Percentiles rank a stretch among this genome's conserved stretches.
phyloP scores from a whole-genome alignment of 2,888 invertebrate species.

The Matsumyia berberina region DNA sequence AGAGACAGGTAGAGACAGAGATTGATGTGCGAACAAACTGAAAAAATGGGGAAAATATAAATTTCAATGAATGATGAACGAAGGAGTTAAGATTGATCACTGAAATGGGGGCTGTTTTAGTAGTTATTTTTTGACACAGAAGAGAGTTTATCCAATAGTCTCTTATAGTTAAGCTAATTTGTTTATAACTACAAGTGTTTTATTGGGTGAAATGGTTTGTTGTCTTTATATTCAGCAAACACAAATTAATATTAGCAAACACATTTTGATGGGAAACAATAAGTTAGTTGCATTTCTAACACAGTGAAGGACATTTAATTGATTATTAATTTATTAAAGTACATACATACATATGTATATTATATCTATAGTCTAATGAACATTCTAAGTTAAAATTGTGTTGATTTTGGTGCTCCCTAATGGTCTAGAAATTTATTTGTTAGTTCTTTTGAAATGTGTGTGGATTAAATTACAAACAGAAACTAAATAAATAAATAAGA shows the following conservation, averaged over 20 bases:
- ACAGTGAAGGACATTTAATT: background rate
- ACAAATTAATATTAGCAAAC: constrained; percentile 53
- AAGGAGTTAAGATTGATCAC: constrained; percentile 14
- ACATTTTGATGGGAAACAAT: constrained; percentile 61
- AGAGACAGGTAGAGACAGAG: constrained; percentile 79
- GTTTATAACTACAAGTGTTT: constrained; percentile 46
- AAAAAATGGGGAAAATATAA: constrained; percentile 80
- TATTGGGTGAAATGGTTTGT: constrained; percentile 23
- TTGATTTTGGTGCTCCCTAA: background rate
- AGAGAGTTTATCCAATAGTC: constrained; percentile 26
- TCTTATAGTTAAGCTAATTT: constrained; percentile 12
- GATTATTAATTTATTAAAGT: too few relatives aligned
- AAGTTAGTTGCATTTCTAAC: constrained; percentile 53
- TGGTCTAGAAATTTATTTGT: constrained; percentile 19
- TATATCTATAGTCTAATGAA: background rate
- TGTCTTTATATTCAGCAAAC: constrained; percentile 33
- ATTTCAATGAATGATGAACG: constrained; percentile 52
- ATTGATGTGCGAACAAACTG: constrained; percentile 77
- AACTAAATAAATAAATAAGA: background rate
- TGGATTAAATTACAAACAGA: background rate
- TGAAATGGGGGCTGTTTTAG: background rate
- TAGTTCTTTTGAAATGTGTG: constrained; percentile 1
- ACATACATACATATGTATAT: too few relatives aligned
- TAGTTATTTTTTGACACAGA: background rate
- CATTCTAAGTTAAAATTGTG: background rate